Evolutionary conservation across 2,888 invertebrate genomes (phyloP).

Genomic region (Athalia circularis): DNA sequence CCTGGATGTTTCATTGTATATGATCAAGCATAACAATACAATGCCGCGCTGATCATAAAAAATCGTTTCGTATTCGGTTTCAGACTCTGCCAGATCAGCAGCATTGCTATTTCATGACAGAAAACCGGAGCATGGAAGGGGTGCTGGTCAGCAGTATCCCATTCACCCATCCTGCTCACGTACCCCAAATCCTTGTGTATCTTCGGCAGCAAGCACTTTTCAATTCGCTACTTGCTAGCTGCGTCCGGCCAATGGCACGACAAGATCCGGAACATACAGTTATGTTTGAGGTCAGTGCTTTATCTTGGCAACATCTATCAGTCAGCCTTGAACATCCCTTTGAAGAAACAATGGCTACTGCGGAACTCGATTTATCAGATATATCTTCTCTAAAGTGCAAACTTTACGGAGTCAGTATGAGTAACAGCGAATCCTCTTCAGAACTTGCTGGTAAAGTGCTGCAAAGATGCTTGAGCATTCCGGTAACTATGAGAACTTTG

Average conservation of each 20-base stretch:
- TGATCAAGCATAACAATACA: neutral
- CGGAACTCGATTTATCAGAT: constrained; percentile 90
- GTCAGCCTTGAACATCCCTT: constrained; percentile 94
- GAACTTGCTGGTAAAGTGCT: constrained; percentile 82
- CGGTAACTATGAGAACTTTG: constrained; percentile 90
- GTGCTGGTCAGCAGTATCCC: constrained; percentile 88
- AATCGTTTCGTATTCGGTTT: constrained; percentile 53
- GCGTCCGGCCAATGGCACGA: constrained; percentile 88
- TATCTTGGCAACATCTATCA: constrained; percentile 92
- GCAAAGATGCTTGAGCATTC: constrained; percentile 94
- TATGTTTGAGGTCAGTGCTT: constrained; percentile 94
- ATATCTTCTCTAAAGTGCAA: constrained; percentile 87
- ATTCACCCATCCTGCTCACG: constrained; percentile 95
- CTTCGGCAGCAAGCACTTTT: constrained; percentile 94
- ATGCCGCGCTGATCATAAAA: no score
- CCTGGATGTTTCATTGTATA: constrained; percentile 18
- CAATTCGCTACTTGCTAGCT: constrained; percentile 91
- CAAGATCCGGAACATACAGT: constrained; percentile 85
- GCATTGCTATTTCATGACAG: constrained; percentile 95
- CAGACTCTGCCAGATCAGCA: constrained; percentile 94
- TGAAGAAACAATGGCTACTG: constrained; percentile 94
- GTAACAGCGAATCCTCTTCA: constrained; percentile 74
- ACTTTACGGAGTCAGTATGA: constrained; percentile 78
- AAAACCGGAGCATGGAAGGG: constrained; percentile 85
- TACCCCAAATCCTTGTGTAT: constrained; percentile 89